Evolutionary conservation across 23 tunicate genomes (phyloP), one percentile per base, ranked within the genome.

Genomic region (Botrylloides violaceus): DNA sequence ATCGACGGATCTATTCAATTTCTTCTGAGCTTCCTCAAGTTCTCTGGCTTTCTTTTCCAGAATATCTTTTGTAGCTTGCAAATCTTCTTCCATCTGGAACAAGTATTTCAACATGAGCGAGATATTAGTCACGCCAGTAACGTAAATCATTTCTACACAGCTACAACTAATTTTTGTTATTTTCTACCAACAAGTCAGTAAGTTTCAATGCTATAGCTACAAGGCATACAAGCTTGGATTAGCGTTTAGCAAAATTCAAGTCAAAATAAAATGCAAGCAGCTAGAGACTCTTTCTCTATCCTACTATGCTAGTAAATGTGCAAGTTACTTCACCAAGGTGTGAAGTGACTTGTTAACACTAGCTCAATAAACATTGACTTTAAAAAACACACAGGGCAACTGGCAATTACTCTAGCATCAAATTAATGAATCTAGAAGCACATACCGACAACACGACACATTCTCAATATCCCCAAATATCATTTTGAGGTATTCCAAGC

Each of bases 71-170:
- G 49, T 37, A 1, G 74, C 74, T 26, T 2, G 29, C 74, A 68
- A 43, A 37, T 68, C 74, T 68, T 68, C 74, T 43, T 68, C 58
- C 58, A 68, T 68, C 74, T 68, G 57, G 26, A 37, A 19, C 12
- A 68, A 15, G 53, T 7, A 43, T 15, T 7, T 15, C 53, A 15
- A 43, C 53, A 15, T 43, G 9, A 9, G 9, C 53, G 12, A 43
- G 12, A 43, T 7, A 43, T 9, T 7, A 43, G 12, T 43, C 12
- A 43, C 53, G 53, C 15, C 15, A 43, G 53, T 15, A 9, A 15
- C 15, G 15, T 43, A 15, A 15, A 9, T 43, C 12, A 43, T 43
- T 7, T 43, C 53, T 9, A 9, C 15, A 15, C 53, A 43, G 15
- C 53, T 43, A 43, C 53, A 9, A 43, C 53, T 15, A 43, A 43